phyloP scores from a whole-genome alignment of 1,140 invertebrate genomes.

The Triops longicaudatus region DNA sequence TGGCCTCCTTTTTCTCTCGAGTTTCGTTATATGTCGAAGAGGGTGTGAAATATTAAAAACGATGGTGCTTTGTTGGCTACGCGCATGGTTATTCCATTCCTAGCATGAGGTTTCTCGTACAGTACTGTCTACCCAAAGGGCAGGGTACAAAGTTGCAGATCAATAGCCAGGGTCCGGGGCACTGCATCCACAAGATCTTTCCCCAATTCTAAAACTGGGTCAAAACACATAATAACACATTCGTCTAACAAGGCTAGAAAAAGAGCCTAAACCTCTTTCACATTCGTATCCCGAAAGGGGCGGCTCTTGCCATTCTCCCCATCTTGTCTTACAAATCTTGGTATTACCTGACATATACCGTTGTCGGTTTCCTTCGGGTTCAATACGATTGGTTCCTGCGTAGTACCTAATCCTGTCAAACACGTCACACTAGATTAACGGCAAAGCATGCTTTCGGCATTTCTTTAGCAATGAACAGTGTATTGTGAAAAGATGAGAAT shows the following conservation, averaged over 20 bases:
- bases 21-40: not conserved
- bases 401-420: not conserved
- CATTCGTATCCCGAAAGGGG: too few relatives aligned
- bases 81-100: conserved; percentile 6
- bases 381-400: too few relatives aligned
- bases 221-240: not conserved
- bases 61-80: not conserved
- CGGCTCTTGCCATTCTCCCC: too few relatives aligned
- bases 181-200: not conserved
- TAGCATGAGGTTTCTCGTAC: not conserved
- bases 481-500: conserved; percentile 11
- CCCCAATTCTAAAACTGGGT: not conserved
- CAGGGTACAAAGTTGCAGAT: not conserved
- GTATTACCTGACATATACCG: too few relatives aligned
- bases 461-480: not conserved
- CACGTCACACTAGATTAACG: not conserved
- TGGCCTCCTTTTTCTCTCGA: not conserved
- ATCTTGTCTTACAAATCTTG: too few relatives aligned
- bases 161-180: conserved; percentile 11
- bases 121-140: not conserved
- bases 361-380: too few relatives aligned
- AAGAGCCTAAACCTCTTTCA: too few relatives aligned
- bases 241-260: too few relatives aligned
- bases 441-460: not conserved
- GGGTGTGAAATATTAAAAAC: not conserved